Percentiles rank a stretch among this genome's conserved stretches.
phyloP scores from a whole-genome alignment of 1,140 invertebrate genomes.

The Odontomachus brunneus region DNA sequence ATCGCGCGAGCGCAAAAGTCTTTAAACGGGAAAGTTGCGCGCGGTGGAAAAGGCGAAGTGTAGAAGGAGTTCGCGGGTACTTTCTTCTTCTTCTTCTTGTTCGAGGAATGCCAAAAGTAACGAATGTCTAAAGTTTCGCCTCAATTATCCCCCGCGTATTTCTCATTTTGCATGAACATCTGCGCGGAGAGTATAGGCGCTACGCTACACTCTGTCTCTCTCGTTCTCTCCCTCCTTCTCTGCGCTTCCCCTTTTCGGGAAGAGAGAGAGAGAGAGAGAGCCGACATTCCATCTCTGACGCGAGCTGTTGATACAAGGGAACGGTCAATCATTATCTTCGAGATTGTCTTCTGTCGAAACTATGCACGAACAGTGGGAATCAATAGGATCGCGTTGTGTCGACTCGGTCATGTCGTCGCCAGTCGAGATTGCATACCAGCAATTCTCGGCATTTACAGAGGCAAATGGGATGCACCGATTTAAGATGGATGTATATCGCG shows the following conservation, averaged over 20 bases:
- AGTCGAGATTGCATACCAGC: conserved; percentile 50
- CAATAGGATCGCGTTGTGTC: conserved; percentile 50
- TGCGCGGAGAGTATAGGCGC: background rate
- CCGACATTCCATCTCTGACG: background rate
- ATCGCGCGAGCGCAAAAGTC: conserved; percentile 24
- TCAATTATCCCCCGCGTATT: conserved; percentile 25
- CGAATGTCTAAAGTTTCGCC: conserved; percentile 48
- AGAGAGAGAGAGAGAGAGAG: too few species aligned
- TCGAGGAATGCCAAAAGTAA: conserved; percentile 29
- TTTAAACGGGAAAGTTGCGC: conserved; percentile 19
- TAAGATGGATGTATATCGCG: conserved; percentile 23
- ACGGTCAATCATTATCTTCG: conserved; percentile 49
- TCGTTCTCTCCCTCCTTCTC: too few species aligned
- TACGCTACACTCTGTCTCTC: background rate
- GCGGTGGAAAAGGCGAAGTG: background rate
- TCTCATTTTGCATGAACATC: conserved; percentile 37
- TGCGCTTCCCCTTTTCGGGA: too few species aligned
- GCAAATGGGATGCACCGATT: conserved; percentile 50
- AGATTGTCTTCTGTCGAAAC: conserved; percentile 46
- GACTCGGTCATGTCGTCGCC: conserved; percentile 47
- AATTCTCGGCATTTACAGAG: conserved; percentile 54
- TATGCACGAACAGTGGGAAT: conserved; percentile 36
- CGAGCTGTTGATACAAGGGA: conserved; percentile 22
- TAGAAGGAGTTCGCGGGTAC: conserved; percentile 9
- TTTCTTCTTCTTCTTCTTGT: background rate